Evolutionary conservation across 2,797 vertebrate species (phyloP), one percentile per base, ranked within the genome.

Genomic region (Enteromius fasciolatus): DNA sequence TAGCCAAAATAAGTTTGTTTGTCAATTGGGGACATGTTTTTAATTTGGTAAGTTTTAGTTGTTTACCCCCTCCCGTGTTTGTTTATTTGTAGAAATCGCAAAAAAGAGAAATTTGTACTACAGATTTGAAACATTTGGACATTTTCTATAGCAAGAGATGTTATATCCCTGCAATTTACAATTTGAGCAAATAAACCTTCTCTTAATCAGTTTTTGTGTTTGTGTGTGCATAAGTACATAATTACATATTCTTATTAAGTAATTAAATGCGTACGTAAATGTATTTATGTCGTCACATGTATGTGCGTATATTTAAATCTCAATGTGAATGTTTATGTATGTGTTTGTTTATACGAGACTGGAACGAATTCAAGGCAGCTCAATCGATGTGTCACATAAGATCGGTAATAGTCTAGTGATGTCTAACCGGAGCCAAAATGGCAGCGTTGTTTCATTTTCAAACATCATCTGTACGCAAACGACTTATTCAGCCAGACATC

Each of bases 141-240:
- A 93, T 95, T 96, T 96, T 95, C 92, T 96, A 96, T 95, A 95
- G 94, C 91, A 91, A 91, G 94, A 94, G 91, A 93, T 94, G 94
- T 94, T 94, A 91, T 93, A 92, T 95, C 94, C 93, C 94, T 94
- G 94, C 93, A 93, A 93, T 95, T 94, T 90, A 93, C 92, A 93
- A 93, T 95, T 95, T 95, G 93, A 91, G 93, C 93, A 94, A 95
- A 94, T 95, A 95, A 95, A 95, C 85, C 88, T 84, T 92, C 90
- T 92, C 94, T 94, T 93, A 93, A 90, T 84, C 68, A 76, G 44
- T 25, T 72, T 41, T n/a, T 4, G 8, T 4, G 52, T n/a, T n/a
- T 23, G 54, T 23, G n/a, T 23, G 9, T 3, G 17, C 1, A 6
- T 44, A 44, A 44, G 12, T 44, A 12, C 10, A 11, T 44, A 10